Evolutionary conservation across 1,140 invertebrate genomes (phyloP), one percentile per base, ranked within the genome.

Genomic region (Oscheius sp.): DNA sequence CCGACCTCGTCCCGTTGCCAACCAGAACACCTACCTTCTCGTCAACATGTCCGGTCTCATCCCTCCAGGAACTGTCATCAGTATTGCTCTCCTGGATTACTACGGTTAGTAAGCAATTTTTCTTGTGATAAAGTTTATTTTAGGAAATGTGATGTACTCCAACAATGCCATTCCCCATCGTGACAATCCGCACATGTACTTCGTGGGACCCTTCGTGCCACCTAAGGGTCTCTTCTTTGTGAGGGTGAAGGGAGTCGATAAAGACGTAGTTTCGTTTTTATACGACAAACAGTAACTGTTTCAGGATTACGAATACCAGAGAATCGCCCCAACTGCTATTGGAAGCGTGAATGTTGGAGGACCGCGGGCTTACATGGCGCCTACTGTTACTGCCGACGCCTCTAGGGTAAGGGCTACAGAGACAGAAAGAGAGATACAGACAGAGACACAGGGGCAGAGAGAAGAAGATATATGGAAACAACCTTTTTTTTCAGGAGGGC

Each of bases 151-250:
- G 4, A 73, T 88, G 20, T 78, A 83, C n/a, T 79, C 85, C 46
- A 81, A 86, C 20, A 82, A 84, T 2, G 77, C 88, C 3, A 32
- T 70, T 4, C 80, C 79, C 20, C 79, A 87, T 38, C 73, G 79
- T 1, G 68, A 79, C 0, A 78, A 82, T 31, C 74, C 82, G 15
- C 80, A 79, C 61, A 70, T 88, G 18, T 89, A 88, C 77, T 85
- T 81, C 73, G 83, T 84, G 32, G 82, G 85, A 34, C 83, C 84
- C 7, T 86, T 88, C 73, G 45, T 83, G 23, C 87, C 87, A 42
- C 87, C 87, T 15, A 80, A 86, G 68, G 82, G 85, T 34, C 86
- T 87, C 77, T 89, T 89, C 79, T 88, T 88, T 76, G 79, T 89
- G 15, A 86, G 86, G 80, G 87, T 89, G 76, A 73, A 77, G 52